Percentiles rank a stretch among this genome's conserved stretches.
Conservation (phyloP, 2,113 vertebrate species). For the Ammodytes marinus region DNA sequence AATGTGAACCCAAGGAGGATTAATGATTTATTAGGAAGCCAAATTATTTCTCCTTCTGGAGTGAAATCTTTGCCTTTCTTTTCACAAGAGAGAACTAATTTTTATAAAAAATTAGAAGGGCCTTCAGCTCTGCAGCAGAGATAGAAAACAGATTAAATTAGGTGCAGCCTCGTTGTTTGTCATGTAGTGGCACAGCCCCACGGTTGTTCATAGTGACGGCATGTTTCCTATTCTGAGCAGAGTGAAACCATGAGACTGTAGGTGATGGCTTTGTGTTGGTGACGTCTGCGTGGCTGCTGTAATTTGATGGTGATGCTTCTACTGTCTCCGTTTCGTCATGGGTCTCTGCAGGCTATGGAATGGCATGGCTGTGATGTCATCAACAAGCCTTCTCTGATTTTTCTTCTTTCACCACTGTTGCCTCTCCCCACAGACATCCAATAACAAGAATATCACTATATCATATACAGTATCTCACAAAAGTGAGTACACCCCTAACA, state of each 20-base stretch:
- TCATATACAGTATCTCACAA: too few species aligned
- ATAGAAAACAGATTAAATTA: neutral
- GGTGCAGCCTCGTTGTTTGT: neutral
- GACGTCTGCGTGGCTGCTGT: constrained; percentile 19
- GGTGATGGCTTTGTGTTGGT: neutral
- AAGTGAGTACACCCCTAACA: too few species aligned
- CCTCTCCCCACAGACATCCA: constrained; percentile 16
- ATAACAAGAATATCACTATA: constrained; percentile 1
- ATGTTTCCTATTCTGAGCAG: neutral
- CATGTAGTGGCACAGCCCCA: constrained; percentile 9
- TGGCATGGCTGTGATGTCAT: constrained; percentile 15
- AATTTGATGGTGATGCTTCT: constrained; percentile 17
- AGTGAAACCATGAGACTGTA: constrained; percentile 3
- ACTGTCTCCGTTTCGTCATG: constrained; percentile 12
- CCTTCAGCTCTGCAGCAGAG: neutral
- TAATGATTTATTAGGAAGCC: neutral
- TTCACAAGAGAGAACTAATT: neutral
- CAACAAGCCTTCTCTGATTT: constrained; percentile 24
- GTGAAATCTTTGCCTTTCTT: neutral
- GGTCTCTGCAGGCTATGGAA: neutral
- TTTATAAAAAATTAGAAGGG: neutral
- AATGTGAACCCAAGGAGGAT: neutral
- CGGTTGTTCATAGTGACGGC: neutral
- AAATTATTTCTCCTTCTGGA: neutral
- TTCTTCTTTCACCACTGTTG: constrained; percentile 1